phyloP scores from a whole-genome alignment of 2,113 vertebrate genomes.

The Alosa alosa region DNA sequence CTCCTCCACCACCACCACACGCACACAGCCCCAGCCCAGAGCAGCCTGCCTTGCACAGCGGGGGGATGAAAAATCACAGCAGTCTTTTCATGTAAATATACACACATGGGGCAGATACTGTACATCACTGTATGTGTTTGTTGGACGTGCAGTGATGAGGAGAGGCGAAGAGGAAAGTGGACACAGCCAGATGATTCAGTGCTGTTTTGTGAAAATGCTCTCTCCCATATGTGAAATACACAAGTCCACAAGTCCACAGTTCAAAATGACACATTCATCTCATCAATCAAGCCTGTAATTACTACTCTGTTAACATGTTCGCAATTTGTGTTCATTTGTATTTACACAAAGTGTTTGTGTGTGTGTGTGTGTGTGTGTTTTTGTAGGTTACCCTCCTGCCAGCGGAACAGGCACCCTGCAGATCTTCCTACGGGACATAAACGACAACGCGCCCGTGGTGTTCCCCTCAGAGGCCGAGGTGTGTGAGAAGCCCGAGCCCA shows the following conservation, averaged over 20 bases:
- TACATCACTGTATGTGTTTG: background rate
- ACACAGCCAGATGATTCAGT: background rate
- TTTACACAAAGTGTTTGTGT: conserved; percentile 18
- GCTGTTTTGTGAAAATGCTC: background rate
- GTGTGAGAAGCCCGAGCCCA: conserved; percentile 90
- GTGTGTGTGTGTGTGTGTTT: conserved; percentile 37
- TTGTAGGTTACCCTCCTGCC: conserved; percentile 82
- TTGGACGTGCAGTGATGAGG: background rate
- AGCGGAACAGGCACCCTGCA: conserved; percentile 94
- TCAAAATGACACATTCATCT: background rate
- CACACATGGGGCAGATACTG: background rate
- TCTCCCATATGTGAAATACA: background rate
- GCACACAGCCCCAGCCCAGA: background rate
- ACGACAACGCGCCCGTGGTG: conserved; percentile 93
- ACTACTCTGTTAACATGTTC: background rate
- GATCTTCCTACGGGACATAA: conserved; percentile 90
- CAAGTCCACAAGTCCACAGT: too few species aligned
- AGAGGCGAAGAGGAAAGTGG: background rate
- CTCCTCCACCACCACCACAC: background rate
- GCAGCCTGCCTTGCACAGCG: background rate
- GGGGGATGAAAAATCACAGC: background rate
- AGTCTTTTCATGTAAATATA: background rate
- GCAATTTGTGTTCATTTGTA: conserved; percentile 48
- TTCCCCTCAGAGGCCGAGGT: conserved; percentile 88
- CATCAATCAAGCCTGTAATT: background rate